Conservation (phyloP, 2,113 vertebrate species). For the Anarrhichthys ocellatus region DNA sequence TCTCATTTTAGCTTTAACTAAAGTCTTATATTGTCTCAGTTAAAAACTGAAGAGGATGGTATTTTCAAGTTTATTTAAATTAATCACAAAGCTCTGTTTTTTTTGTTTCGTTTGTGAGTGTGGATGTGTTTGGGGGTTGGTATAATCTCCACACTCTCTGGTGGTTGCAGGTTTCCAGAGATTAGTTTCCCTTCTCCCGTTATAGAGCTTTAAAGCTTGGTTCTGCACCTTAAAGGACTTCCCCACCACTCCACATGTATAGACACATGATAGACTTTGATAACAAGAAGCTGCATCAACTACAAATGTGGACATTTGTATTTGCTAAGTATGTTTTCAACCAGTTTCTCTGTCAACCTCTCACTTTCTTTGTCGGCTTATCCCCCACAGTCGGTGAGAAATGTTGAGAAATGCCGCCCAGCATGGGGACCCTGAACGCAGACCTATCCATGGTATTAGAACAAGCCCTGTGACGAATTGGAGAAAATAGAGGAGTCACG, state of each 20-base stretch:
- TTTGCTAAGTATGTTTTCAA: slow-evolving; percentile 42
- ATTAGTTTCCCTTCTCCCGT: slow-evolving; percentile 40
- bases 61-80: slow-evolving; percentile 15
- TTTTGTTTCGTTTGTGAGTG: neutral
- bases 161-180: slow-evolving; percentile 48
- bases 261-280: neutral
- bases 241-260: neutral
- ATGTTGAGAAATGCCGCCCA: slow-evolving; percentile 46
- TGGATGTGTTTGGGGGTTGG: neutral
- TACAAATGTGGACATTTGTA: slow-evolving; percentile 9
- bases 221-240: slow-evolving; percentile 26
- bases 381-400: slow-evolving; percentile 39
- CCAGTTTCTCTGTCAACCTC: slow-evolving; percentile 13
- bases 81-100: slow-evolving; percentile 15
- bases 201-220: slow-evolving; percentile 16
- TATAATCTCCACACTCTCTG: slow-evolving; percentile 45
- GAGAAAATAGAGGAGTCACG: slow-evolving; percentile 76
- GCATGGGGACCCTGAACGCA: slow-evolving; percentile 67
- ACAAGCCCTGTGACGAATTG: slow-evolving; percentile 79
- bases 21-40: neutral
- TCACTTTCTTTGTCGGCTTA: slow-evolving; percentile 21
- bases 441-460: slow-evolving; percentile 73
- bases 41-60: neutral
- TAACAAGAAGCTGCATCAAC: slow-evolving; percentile 1
- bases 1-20: slow-evolving; percentile 10